Evolutionary conservation across 2,113 vertebrate species (phyloP), one percentile per base, ranked within the genome.

Genomic region (Neoarius graeffei): DNA sequence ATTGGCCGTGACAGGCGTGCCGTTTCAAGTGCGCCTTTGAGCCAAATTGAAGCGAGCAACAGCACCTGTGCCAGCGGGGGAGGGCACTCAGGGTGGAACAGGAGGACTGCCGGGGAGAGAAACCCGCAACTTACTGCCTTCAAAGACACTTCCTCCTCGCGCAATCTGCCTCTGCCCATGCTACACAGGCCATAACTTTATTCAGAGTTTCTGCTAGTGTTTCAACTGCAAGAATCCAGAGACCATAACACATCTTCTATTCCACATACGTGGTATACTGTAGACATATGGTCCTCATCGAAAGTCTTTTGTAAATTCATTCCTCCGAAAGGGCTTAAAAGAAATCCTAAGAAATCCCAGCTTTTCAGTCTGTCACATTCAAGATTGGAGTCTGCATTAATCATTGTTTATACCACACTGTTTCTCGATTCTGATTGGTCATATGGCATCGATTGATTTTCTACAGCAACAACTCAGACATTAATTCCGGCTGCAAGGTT

Each of bases 41-140:
- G 94, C 90, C 93, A 95, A 95, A 95, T 95, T 95, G 94, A 93
- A 94, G 93, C 91, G 93, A 94, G 94, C 95, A 94, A 92, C 93
- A 93, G 91, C 94, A 95, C 94, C 94, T 95, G 95, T 95, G 94
- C 93, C 92, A 92, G 92, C 90, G 93, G 81, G 93, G 92, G 91
- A 91, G 92, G 88, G 52, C 54, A 54, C 87, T 82, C 25, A 15
- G 81, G 85, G 89, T 86, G 89, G 84, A 80, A 52, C 87, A 86
- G 81, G 86, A 64, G 23, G 83, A 83, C 56, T 4, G 71, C 76
- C 73, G 62, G 77, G 82, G 73, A 11, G 85, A 90, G 88, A 90
- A 92, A 93, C 89, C 91, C 92, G 91, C 91, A 94, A 93, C 92
- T 93, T 94, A 92, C 92, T 92, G 92, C 93, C 94, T 93, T 95